Percentiles rank a stretch among this genome's conserved stretches.
These are phyloP conservation scores for Machaerirhynchus nigripectus DNA, from an alignment of 2,113 vertebrate species.

Conservation along the genomic window DNA sequence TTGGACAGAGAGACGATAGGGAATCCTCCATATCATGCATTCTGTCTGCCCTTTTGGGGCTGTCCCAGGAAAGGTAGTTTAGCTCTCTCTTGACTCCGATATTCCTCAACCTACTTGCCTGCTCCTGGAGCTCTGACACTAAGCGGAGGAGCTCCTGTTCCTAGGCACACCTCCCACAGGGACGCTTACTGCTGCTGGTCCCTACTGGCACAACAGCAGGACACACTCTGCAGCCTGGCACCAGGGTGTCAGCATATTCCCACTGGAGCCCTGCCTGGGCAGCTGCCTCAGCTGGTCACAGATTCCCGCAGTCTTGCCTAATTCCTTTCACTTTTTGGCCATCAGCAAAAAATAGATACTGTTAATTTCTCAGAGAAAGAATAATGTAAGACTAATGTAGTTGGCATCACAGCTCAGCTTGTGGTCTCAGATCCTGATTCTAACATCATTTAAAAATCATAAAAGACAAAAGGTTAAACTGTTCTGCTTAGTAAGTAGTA, in stretches of 20 bases:
- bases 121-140: neutral
- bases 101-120: neutral
- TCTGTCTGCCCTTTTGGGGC: neutral
- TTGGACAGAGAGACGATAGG: neutral
- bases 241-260: accelerated
- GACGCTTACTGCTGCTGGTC: neutral
- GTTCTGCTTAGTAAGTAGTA: neutral
- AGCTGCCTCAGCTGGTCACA: neutral
- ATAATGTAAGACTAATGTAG: neutral
- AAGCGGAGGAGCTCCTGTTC: neutral
- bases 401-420: neutral
- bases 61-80: neutral
- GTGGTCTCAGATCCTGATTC: neutral
- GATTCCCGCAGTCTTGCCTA: neutral
- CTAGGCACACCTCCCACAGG: neutral
- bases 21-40: neutral
- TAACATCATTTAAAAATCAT: accelerated
- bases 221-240: neutral
- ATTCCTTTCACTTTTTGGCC: neutral
- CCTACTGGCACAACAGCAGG: neutral
- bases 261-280: neutral
- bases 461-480: neutral
- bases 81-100: accelerated
- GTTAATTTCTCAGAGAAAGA: neutral
- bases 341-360: neutral